phyloP scores from a whole-genome alignment of 1,140 invertebrate species.

The Habropoda laboriosa region DNA sequence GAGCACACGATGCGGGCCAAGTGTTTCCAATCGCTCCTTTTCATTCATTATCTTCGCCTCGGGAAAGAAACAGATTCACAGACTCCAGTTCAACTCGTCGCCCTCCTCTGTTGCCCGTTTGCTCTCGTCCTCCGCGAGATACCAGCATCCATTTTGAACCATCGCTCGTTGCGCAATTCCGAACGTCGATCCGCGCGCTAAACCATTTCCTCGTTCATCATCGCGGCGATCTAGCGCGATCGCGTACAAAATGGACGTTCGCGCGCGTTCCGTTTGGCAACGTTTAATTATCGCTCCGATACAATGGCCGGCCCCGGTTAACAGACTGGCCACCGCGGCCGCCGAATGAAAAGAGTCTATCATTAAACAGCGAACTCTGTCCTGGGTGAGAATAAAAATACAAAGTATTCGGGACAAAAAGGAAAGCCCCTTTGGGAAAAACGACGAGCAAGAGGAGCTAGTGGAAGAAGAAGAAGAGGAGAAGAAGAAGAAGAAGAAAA shows the following conservation, averaged over 20 bases:
- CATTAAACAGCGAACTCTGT: slow-evolving; percentile 43
- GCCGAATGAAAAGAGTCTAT: slow-evolving; percentile 25
- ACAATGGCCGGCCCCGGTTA: slow-evolving; percentile 25
- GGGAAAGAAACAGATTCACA: too few relatives aligned
- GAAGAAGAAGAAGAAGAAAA: not conserved
- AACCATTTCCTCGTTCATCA: not conserved
- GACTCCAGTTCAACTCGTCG: too few relatives aligned
- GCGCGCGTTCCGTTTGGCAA: slow-evolving; percentile 14
- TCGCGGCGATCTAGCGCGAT: not conserved
- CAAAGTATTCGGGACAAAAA: not conserved
- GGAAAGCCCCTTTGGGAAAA: not conserved
- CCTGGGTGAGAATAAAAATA: slow-evolving; percentile 41
- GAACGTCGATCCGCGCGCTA: not conserved
- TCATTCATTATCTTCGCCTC: too few relatives aligned
- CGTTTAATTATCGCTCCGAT: slow-evolving; percentile 42
- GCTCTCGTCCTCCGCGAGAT: not conserved
- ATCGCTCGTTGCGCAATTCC: not conserved
- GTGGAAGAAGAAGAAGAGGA: not conserved
- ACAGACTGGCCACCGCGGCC: slow-evolving; percentile 10
- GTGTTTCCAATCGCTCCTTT: too few relatives aligned
- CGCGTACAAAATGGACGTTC: not conserved
- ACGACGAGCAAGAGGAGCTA: not conserved
- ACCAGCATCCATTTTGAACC: not conserved
- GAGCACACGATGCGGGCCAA: too few relatives aligned
- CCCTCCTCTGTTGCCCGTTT: not conserved